Evolutionary conservation across 2,888 invertebrate species (phyloP), one percentile per base, ranked within the genome.

Genomic region (Villa cingulata): DNA sequence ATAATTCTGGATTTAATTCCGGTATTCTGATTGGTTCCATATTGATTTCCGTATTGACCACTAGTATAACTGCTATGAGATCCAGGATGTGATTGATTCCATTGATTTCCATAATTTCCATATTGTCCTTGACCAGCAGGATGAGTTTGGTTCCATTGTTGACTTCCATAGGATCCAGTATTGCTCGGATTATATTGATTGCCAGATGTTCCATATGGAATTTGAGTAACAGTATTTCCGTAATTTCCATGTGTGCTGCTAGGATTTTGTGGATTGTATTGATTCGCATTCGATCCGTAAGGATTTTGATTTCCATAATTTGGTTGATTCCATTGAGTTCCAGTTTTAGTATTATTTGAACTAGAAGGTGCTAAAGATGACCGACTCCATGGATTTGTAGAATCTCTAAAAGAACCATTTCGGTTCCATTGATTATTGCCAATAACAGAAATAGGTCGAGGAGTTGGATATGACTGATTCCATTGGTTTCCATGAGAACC

Each of bases 361-460:
- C 29, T 14, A 12, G 9, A 12, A 12, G 29, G 29, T 32, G 12
- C 29, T 12, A 12, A 14, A 32, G 12, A 12, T 32, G 12, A 4
- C 12, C 12, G 29, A 12, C 29, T 12, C 9, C 12, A 32, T 12
- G 29, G 29, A n/a, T 19, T 19, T n/a, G 43, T 19, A 19, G 34
- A 20, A 7, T 23, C 23, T 6, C 7, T 23, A 7, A 23, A 23
- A 4, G 23, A 23, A 4, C 23, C 5, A 6, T 23, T 37, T 37
- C 37, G 37, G 12, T 44, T 44, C 37, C 44, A 36, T 12, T 43
- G 36, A 39, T 18, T 38, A 39, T 16, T 39, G 14, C 39, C 45
- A 23, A 27, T 37, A 18, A 15, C 17, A 20, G 44, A 17, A 19
- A 29, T 38, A 18, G 27, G 27, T 16, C 17, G 29, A 12, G 29